These are phyloP conservation scores for Dendrocopos noguchii DNA, from an alignment of 2,113 vertebrate genomes.

Conservation along the genomic window DNA sequence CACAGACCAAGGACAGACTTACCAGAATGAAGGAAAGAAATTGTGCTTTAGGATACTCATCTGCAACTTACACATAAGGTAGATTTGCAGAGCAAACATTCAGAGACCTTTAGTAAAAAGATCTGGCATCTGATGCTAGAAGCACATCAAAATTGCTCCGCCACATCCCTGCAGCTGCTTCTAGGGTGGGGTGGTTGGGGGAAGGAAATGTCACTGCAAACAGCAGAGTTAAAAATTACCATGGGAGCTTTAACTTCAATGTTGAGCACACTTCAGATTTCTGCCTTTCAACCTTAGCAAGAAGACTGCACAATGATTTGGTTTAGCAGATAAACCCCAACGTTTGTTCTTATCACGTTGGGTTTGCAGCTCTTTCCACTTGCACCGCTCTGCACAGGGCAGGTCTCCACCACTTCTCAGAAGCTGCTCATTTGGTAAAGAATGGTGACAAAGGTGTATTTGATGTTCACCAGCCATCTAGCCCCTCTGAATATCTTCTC, in stretches of 20 bases:
- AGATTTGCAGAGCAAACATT: background rate
- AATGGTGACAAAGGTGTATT: background rate
- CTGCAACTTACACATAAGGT: background rate
- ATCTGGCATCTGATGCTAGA: background rate
- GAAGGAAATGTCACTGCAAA: background rate
- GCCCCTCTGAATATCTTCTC: background rate
- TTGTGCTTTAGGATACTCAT: background rate
- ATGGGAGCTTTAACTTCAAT: background rate
- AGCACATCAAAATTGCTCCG: background rate
- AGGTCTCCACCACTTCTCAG: background rate
- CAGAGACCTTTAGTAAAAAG: background rate
- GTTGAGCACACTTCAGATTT: background rate
- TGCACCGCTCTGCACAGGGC: fast-evolving
- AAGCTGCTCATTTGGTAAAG: background rate
- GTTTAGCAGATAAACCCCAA: background rate
- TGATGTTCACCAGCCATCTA: background rate
- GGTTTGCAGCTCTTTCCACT: background rate
- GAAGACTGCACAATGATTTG: background rate
- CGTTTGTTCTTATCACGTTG: background rate
- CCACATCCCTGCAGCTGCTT: background rate
- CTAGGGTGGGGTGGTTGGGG: background rate
- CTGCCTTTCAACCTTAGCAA: background rate
- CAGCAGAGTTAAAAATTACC: background rate
- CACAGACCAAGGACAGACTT: background rate
- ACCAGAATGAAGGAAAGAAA: background rate